Conservation (phyloP, 2,113 vertebrate genomes). For the Limnothrissa miodon region DNA sequence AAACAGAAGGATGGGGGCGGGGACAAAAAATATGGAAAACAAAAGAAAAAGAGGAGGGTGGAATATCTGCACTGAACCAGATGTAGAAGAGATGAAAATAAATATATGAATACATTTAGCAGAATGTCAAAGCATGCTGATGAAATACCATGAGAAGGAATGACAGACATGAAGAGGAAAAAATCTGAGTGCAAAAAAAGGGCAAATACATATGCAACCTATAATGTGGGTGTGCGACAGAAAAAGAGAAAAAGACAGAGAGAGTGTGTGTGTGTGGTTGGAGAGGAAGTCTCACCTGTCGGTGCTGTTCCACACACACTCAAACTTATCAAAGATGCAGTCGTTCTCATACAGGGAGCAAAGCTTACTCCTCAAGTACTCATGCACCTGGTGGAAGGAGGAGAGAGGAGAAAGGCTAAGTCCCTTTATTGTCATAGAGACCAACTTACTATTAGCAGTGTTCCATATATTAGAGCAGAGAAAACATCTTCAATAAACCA, state of each 20-base stretch:
- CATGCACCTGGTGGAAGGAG: constrained; percentile 65
- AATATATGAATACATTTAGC: not conserved
- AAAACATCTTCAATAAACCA: too few species aligned
- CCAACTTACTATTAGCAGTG: not conserved
- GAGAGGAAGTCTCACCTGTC: constrained; percentile 64
- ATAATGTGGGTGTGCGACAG: too few species aligned
- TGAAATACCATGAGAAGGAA: not conserved
- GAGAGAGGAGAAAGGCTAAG: not conserved
- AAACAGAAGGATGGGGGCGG: not conserved
- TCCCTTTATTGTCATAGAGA: not conserved
- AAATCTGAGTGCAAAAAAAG: not conserved
- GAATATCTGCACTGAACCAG: too few species aligned
- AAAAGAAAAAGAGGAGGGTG: not conserved
- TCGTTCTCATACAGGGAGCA: constrained; percentile 76
- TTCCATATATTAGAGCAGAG: too few species aligned
- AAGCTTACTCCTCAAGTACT: constrained; percentile 75
- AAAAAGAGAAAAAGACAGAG: too few species aligned
- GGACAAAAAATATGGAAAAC: too few species aligned
- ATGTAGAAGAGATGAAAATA: not conserved
- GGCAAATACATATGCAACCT: not conserved
- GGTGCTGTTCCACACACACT: constrained; percentile 77
- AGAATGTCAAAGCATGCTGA: not conserved
- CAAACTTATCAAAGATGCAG: constrained; percentile 79
- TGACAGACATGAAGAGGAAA: not conserved
- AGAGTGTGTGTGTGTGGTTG: not conserved